Evolutionary conservation across 1,140 invertebrate species (phyloP).

Genomic region (Oppia nitens): DNA sequence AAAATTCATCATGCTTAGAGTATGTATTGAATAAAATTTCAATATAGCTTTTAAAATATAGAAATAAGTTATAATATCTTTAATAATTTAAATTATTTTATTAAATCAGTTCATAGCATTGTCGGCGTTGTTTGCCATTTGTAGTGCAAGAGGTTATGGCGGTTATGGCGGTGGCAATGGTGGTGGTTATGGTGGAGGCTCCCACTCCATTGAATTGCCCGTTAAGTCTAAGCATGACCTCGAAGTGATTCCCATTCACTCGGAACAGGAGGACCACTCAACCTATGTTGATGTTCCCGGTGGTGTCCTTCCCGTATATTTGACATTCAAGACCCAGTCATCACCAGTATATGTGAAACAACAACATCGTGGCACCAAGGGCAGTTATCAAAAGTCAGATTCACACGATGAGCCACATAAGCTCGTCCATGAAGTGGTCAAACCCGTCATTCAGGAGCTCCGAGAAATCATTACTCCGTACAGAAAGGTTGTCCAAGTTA

Average conservation of each 20-base stretch:
- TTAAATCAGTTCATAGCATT: no score
- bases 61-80: no score
- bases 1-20: no score
- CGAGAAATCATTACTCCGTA: slow-evolving; percentile 10
- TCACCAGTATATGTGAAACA: slow-evolving; percentile 13
- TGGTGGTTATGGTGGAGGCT: slow-evolving; percentile 4
- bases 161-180: slow-evolving; percentile 7
- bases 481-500: slow-evolving; percentile 11
- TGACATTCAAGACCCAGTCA: slow-evolving; percentile 13
- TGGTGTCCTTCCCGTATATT: slow-evolving; percentile 11
- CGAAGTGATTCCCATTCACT: slow-evolving; percentile 5
- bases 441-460: slow-evolving; percentile 12
- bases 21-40: no score
- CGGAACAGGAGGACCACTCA: slow-evolving; percentile 3
- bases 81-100: no score
- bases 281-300: slow-evolving; percentile 12
- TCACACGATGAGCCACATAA: slow-evolving; percentile 15
- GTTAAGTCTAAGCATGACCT: slow-evolving; percentile 14
- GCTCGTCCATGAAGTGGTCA: slow-evolving; percentile 15
- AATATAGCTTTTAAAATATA: no score
- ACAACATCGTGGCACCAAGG: slow-evolving; percentile 13
- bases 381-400: slow-evolving; percentile 10
- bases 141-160: neutral
- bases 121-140: no score
- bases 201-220: slow-evolving; percentile 6